phyloP scores from a whole-genome alignment of 2,888 invertebrate species.

The Bedellia somnulentella region DNA sequence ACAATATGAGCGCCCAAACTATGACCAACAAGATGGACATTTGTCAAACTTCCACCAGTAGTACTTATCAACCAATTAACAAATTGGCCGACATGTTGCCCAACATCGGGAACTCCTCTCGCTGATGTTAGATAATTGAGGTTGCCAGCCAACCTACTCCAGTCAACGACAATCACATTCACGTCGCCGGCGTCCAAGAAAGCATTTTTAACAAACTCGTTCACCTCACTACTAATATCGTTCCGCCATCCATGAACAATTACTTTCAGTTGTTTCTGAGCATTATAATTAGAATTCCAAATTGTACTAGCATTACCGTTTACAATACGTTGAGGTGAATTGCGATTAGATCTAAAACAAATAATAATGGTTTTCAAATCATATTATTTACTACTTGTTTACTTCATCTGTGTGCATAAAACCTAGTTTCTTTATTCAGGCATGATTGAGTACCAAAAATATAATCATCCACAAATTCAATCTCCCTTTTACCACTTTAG shows the following conservation, averaged over 20 bases:
- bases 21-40: constrained; percentile 43
- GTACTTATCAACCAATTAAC: constrained; percentile 32
- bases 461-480: too few relatives aligned
- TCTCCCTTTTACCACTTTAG: too few relatives aligned
- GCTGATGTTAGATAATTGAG: constrained; percentile 23
- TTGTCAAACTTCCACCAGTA: constrained; percentile 32
- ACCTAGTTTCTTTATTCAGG: too few relatives aligned
- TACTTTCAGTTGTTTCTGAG: constrained; percentile 20
- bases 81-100: constrained; percentile 33
- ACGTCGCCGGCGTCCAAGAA: constrained; percentile 24
- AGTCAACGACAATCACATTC: constrained; percentile 44
- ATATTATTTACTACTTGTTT: too few relatives aligned
- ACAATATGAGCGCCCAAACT: constrained; percentile 50
- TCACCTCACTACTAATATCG: constrained; percentile 22
- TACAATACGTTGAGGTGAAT: constrained; percentile 21
- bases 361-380: too few relatives aligned
- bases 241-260: constrained; percentile 38
- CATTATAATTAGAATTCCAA: constrained; percentile 22
- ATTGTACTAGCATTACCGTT: constrained; percentile 25
- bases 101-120: constrained; percentile 27
- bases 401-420: too few relatives aligned
- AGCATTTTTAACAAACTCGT: constrained; percentile 20
- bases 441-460: too few relatives aligned
- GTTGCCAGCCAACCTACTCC: constrained; percentile 24
- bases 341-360: constrained; percentile 22